Evolutionary conservation across 2,888 invertebrate genomes (phyloP).

Genomic region (Odontothrips loti): DNA sequence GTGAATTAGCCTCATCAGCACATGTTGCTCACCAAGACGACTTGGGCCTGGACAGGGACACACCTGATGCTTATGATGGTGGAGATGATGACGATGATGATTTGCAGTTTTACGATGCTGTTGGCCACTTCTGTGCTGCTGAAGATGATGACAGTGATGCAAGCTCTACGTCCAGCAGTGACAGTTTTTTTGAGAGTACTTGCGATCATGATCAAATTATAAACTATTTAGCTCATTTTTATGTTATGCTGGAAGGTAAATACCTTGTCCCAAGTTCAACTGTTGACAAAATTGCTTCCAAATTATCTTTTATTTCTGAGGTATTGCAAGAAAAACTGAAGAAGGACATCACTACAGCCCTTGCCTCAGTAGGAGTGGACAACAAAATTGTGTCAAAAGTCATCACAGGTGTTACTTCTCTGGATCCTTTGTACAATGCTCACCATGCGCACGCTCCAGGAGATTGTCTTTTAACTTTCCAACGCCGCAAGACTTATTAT

Average conservation of each 20-base stretch:
- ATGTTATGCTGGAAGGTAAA: not conserved
- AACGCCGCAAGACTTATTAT: not conserved
- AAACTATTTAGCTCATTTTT: not conserved
- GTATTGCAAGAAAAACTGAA: not conserved
- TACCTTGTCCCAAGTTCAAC: not conserved
- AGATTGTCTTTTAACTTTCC: not conserved
- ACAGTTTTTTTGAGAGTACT: not conserved
- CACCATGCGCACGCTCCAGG: not conserved
- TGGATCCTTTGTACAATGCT: not conserved
- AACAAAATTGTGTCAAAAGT: not conserved
- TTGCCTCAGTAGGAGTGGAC: not conserved
- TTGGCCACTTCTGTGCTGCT: not conserved
- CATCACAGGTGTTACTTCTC: not conserved
- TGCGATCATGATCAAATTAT: not conserved
- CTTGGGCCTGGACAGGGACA: not conserved
- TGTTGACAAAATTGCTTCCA: not conserved
- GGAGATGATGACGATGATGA: not conserved
- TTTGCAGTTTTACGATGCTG: not conserved
- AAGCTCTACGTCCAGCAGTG: not conserved
- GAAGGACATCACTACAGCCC: not conserved
- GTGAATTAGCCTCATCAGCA: not conserved
- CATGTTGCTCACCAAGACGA: not conserved
- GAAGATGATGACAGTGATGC: not conserved
- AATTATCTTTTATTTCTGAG: not conserved
- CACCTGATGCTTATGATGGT: not conserved